A percentile compares a stretch with the other conserved stretches of the same genome.
Evolutionary conservation across 2,113 vertebrate genomes (phyloP).

Genomic region (Pomatostomus ruficeps): DNA sequence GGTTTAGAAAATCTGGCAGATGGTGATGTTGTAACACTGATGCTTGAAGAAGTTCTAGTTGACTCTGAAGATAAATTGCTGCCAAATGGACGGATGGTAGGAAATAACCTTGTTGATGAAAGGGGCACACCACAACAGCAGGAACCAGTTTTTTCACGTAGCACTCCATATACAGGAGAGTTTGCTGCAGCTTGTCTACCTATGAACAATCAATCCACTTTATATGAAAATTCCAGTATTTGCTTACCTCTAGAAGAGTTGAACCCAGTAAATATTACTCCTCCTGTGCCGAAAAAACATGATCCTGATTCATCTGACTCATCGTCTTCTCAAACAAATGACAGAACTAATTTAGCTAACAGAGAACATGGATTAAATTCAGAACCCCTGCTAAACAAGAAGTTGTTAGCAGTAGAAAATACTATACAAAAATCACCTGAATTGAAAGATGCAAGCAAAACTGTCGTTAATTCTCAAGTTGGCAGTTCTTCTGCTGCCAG

Average conservation of each 20-base stretch:
- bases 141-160: background rate
- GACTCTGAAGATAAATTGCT: conserved; percentile 18
- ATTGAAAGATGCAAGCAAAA: conserved; percentile 2
- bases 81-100: background rate
- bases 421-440: background rate
- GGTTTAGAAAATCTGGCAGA: conserved; percentile 67
- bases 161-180: background rate
- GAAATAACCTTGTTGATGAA: background rate
- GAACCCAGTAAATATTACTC: background rate
- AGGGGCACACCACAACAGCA: background rate
- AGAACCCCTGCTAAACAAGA: background rate
- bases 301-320: background rate
- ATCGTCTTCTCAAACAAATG: background rate
- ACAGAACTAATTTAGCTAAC: background rate
- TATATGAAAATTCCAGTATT: background rate
- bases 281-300: background rate
- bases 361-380: background rate
- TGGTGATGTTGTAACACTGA: conserved; percentile 72
- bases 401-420: background rate
- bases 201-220: background rate
- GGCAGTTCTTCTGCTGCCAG: background rate
- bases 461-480: background rate
- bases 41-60: conserved; percentile 69
- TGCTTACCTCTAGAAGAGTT: background rate
- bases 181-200: background rate